Conservation (phyloP, 2,888 invertebrate species). For the Macrosoma leucophasiata region DNA sequence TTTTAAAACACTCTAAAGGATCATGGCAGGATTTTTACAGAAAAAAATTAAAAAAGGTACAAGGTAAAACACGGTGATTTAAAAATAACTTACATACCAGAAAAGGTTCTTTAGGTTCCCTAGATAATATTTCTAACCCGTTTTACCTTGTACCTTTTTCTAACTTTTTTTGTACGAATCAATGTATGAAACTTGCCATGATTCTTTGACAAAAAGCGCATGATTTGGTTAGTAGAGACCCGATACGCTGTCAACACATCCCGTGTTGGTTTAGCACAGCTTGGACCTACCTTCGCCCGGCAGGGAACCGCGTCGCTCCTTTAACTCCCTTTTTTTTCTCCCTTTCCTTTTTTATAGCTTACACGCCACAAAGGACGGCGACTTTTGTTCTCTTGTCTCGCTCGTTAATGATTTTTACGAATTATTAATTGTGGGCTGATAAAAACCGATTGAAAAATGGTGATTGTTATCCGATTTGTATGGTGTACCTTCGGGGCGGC, state of each 20-base stretch:
- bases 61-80: no score
- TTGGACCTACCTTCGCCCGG: constrained; percentile 41
- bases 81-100: no score
- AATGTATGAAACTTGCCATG: no score
- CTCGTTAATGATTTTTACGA: constrained; percentile 73
- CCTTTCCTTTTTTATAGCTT: constrained; percentile 43
- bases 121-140: no score
- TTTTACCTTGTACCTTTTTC: no score
- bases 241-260: constrained; percentile 48
- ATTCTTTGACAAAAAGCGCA: no score
- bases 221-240: no score
- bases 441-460: constrained; percentile 69
- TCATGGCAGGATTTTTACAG: no score
- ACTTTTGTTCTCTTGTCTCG: constrained; percentile 72
- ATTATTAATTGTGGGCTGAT: constrained; percentile 70
- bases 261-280: constrained; percentile 60
- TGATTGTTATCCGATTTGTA: constrained; percentile 50
- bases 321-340: constrained; percentile 40
- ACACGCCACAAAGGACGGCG: constrained; percentile 67
- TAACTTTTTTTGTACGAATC: no score
- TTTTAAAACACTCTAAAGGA: no score
- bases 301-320: constrained; percentile 42
- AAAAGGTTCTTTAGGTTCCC: no score
- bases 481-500: constrained; percentile 26
- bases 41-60: no score